These are phyloP conservation scores for Monoplex corrugatus DNA, from an alignment of 2,888 invertebrate genomes.

Conservation along the genomic window DNA sequence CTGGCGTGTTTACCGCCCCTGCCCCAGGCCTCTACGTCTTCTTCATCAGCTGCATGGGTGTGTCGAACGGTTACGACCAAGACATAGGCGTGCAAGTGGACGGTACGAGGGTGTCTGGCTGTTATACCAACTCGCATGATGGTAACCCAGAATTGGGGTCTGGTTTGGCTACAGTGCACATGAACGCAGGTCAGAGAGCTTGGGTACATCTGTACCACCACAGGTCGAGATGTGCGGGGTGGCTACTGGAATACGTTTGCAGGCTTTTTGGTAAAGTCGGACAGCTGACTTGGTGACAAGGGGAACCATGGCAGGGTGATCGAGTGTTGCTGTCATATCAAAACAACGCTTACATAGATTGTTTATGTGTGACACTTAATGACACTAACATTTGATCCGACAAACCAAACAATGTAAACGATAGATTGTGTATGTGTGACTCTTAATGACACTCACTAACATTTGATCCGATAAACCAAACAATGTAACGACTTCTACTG, in stretches of 20 bases:
- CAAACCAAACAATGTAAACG: too few relatives aligned
- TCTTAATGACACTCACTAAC: too few relatives aligned
- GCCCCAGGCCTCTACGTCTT: background rate
- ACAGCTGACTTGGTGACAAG: too few relatives aligned
- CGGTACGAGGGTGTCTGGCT: background rate
- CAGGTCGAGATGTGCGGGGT: background rate
- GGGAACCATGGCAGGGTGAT: too few relatives aligned
- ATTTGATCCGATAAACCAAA: too few relatives aligned
- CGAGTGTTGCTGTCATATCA: too few relatives aligned
- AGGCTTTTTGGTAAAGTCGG: background rate
- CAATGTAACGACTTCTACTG: too few relatives aligned
- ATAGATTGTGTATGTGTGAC: too few relatives aligned
- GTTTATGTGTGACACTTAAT: too few relatives aligned
- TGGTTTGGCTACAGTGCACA: background rate
- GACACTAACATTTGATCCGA: too few relatives aligned
- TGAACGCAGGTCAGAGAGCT: background rate
- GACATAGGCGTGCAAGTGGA: background rate
- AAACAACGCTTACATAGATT: too few relatives aligned
- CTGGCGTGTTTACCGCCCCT: background rate
- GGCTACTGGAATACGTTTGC: background rate
- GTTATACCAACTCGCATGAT: background rate
- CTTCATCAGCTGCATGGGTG: background rate
- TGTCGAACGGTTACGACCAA: background rate
- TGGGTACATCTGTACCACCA: background rate
- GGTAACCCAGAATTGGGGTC: background rate